phyloP scores from a whole-genome alignment of 2,888 invertebrate genomes.

The Bellardia pandia region DNA sequence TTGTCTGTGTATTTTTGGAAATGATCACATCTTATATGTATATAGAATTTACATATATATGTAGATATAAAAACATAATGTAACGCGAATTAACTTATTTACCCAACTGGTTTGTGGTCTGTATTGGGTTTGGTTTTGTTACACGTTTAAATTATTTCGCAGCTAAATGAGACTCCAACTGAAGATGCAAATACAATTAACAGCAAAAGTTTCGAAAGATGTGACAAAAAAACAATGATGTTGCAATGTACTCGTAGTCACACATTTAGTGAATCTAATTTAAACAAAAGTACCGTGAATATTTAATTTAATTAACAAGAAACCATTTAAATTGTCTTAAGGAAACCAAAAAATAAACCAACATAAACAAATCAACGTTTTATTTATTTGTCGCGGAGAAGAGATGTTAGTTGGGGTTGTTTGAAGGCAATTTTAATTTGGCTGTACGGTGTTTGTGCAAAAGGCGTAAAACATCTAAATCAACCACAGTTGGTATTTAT shows the following conservation, averaged over 20 bases:
- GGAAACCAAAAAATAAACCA: conserved; percentile 39
- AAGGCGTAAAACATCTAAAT: conserved; percentile 35
- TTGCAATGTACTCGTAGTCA: conserved; percentile 5
- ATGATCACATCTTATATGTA: too few species aligned
- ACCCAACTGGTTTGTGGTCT: conserved; percentile 23
- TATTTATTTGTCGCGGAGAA: conserved; percentile 52
- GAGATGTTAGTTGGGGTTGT: conserved; percentile 35
- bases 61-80: too few species aligned
- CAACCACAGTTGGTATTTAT: conserved; percentile 78
- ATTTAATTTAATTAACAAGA: conserved; percentile 83
- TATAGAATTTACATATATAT: too few species aligned
- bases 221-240: conserved; percentile 34
- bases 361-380: conserved; percentile 53
- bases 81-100: conserved; percentile 25
- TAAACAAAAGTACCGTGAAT: conserved; percentile 77
- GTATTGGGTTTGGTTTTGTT: conserved; percentile 73
- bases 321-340: conserved; percentile 78
- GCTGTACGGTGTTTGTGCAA: not conserved
- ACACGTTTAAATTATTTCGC: conserved; percentile 67
- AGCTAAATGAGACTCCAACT: conserved; percentile 43
- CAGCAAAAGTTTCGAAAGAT: conserved; percentile 47
- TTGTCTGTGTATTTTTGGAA: too few species aligned
- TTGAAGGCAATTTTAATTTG: not conserved
- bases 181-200: conserved; percentile 59
- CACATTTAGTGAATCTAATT: conserved; percentile 18